These are phyloP conservation scores for Pseudochirops cupreus DNA, from an alignment of 2,797 vertebrate genomes.

Conservation along the genomic window DNA sequence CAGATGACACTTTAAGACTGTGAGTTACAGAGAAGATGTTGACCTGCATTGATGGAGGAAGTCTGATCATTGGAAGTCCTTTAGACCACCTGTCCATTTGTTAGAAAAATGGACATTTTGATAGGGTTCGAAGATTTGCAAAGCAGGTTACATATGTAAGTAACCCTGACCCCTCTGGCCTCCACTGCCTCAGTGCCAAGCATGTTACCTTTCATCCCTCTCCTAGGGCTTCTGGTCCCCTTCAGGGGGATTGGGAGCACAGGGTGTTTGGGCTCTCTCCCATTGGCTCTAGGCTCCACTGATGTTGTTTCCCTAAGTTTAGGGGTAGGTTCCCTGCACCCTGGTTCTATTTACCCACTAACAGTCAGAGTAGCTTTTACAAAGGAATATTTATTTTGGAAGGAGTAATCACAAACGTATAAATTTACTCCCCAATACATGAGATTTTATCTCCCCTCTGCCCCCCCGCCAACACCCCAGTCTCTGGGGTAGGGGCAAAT, in stretches of 20 bases:
- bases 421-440: neutral
- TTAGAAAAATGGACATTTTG: neutral
- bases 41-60: too few relatives aligned
- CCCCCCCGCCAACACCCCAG: neutral
- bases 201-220: neutral
- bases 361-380: neutral
- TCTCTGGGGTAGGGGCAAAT: neutral
- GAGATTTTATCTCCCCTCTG: neutral
- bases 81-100: too few relatives aligned
- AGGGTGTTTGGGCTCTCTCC: neutral
- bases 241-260: neutral
- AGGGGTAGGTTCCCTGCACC: neutral
- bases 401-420: neutral
- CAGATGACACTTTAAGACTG: too few relatives aligned
- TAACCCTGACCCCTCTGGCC: neutral
- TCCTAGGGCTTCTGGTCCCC: neutral
- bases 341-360: neutral
- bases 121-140: neutral
- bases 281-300: neutral
- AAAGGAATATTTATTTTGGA: neutral
- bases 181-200: neutral
- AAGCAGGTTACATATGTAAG: neutral
- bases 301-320: neutral
- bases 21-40: too few relatives aligned
- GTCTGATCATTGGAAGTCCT: too few relatives aligned